Evolutionary conservation across 1,140 invertebrate species (phyloP).

Genomic region (Steinernema feltiae): DNA sequence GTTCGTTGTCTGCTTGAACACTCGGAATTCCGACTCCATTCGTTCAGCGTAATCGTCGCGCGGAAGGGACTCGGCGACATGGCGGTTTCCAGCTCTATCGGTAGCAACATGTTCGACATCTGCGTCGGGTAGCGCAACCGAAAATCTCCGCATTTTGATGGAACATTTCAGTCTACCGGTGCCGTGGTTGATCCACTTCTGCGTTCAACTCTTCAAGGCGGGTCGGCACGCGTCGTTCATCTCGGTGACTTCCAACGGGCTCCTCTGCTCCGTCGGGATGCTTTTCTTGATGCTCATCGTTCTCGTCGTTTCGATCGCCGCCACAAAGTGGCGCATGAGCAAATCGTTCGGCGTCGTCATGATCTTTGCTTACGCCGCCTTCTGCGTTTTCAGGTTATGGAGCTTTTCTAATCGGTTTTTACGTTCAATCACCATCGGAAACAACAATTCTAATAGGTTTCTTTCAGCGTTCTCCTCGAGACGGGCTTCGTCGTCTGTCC

Average conservation of each 20-base stretch:
- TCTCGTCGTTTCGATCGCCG: constrained; percentile 86
- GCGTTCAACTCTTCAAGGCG: constrained; percentile 57
- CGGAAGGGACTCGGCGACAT: constrained; percentile 72
- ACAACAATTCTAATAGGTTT: too few species aligned
- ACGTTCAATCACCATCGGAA: background rate
- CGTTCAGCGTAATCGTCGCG: constrained; percentile 60
- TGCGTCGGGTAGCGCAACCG: constrained; percentile 80
- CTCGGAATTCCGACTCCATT: background rate
- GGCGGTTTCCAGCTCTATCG: constrained; percentile 95
- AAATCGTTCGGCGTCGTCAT: constrained; percentile 84
- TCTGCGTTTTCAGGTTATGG: constrained; percentile 70
- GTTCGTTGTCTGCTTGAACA: constrained; percentile 12
- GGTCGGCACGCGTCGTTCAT: constrained; percentile 18
- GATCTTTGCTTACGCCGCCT: constrained; percentile 87
- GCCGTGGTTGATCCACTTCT: constrained; percentile 84
- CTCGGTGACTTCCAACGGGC: constrained; percentile 66
- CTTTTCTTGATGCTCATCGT: constrained; percentile 89
- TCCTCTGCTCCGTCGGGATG: constrained; percentile 91
- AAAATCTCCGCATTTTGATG: constrained; percentile 27
- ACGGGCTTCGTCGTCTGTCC: constrained; percentile 76
- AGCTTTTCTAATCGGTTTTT: background rate
- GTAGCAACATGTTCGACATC: constrained; percentile 98
- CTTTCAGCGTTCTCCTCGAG: constrained; percentile 76
- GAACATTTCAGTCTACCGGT: constrained; percentile 74
- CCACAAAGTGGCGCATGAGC: constrained; percentile 94